Percentiles rank a stretch among this genome's conserved stretches.
These are phyloP conservation scores for Cosmia pyralina DNA, from an alignment of 2,888 invertebrate genomes.

Conservation along the genomic window DNA sequence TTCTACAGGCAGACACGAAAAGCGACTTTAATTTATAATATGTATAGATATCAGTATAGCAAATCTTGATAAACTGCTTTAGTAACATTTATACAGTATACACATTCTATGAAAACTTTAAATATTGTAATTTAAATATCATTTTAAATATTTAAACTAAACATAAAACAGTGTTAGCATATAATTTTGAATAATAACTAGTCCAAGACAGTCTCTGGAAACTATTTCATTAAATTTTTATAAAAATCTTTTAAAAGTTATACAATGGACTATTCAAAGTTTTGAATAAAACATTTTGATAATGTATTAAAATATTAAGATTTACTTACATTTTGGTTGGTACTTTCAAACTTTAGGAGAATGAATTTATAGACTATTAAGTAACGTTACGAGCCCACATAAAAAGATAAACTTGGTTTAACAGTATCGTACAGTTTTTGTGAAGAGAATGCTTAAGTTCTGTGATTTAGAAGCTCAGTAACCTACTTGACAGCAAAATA, in stretches of 20 bases:
- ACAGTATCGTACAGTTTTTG: background rate
- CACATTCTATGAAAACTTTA: conserved; percentile 3
- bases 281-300: conserved; percentile 60
- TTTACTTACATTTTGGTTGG: conserved; percentile 39
- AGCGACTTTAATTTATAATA: background rate
- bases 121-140: conserved; percentile 12
- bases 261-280: conserved; percentile 40
- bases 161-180: conserved; percentile 15
- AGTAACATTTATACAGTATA: background rate
- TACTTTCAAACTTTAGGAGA: conserved; percentile 20
- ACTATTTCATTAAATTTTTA: conserved; percentile 55
- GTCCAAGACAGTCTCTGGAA: conserved; percentile 28
- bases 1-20: background rate
- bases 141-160: conserved; percentile 25
- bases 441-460: background rate
- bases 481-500: background rate
- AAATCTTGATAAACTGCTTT: background rate
- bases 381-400: conserved; percentile 14
- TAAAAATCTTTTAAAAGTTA: conserved; percentile 47
- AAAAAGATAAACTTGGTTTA: conserved; percentile 16
- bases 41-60: background rate
- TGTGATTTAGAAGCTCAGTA: background rate
- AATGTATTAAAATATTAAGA: conserved; percentile 36
- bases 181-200: conserved; percentile 46
- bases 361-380: conserved; percentile 48